phyloP scores from a whole-genome alignment of 2,113 vertebrate genomes.

The Haemorhous mexicanus region DNA sequence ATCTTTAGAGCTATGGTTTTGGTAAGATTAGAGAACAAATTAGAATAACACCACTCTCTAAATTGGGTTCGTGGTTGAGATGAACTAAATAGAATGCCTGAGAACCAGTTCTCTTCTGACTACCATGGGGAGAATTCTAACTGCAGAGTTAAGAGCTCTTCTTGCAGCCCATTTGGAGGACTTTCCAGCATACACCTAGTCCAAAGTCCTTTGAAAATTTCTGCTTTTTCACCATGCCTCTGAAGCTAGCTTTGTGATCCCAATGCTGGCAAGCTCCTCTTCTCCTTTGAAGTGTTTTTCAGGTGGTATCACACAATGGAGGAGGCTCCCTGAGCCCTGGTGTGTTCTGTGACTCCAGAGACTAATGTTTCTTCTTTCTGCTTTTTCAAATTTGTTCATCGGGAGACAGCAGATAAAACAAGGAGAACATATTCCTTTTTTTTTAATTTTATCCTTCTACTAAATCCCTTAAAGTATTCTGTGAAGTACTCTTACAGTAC shows the following conservation, averaged over 20 bases:
- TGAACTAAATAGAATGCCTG: background rate
- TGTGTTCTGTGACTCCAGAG: background rate
- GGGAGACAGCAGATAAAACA: background rate
- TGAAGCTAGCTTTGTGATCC: background rate
- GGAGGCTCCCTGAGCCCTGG: background rate
- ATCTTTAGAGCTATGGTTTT: background rate
- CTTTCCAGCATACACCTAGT: background rate
- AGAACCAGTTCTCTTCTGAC: background rate
- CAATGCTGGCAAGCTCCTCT: background rate
- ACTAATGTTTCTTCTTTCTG: background rate
- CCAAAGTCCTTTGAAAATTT: background rate
- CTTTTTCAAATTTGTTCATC: background rate
- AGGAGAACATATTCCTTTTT: background rate
- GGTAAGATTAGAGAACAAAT: background rate
- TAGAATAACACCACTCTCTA: background rate
- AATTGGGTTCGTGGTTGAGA: background rate
- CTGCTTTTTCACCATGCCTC: background rate
- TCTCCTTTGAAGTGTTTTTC: background rate
- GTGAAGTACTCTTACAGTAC: background rate
- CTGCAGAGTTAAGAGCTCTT: background rate
- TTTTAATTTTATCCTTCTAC: background rate
- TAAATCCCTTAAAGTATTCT: background rate
- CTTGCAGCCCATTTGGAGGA: background rate
- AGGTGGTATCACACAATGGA: too few relatives aligned
- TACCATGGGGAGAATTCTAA: background rate